These are phyloP conservation scores for Sebastes variabilis DNA, from an alignment of 2,797 vertebrate species.

Conservation along the genomic window DNA sequence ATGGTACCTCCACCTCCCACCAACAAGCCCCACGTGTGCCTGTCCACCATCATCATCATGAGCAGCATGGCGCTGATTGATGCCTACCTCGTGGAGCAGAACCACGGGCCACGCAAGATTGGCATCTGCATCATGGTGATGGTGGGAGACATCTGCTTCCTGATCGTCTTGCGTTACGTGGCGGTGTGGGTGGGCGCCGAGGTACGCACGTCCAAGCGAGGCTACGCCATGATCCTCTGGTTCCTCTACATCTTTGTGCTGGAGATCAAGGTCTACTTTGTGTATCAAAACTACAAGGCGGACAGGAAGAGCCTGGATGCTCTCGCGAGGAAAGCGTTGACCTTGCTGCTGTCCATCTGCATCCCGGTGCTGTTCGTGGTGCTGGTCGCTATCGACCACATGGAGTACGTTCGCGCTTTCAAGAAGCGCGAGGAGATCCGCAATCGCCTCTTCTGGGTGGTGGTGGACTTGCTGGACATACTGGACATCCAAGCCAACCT, in stretches of 20 bases:
- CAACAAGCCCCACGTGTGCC: constrained; percentile 90
- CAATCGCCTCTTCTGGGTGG: constrained; percentile 90
- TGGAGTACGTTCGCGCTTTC: constrained; percentile 90
- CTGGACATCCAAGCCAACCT: constrained; percentile 91
- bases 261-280: constrained; percentile 90
- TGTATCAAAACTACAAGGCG: constrained; percentile 92
- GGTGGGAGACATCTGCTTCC: constrained; percentile 89
- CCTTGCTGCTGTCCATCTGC: constrained; percentile 82
- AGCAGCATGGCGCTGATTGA: constrained; percentile 87
- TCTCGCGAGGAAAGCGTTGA: constrained; percentile 84
- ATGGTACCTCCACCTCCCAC: constrained; percentile 85
- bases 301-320: constrained; percentile 86
- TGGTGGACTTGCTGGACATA: constrained; percentile 90
- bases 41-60: constrained; percentile 87
- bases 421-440: constrained; percentile 90
- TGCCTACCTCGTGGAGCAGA: constrained; percentile 88
- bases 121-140: constrained; percentile 88
- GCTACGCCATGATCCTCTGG: constrained; percentile 90
- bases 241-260: constrained; percentile 89
- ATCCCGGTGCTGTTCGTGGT: constrained; percentile 85
- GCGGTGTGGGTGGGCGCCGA: constrained; percentile 91
- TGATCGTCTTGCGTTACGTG: constrained; percentile 88
- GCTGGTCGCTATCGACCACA: constrained; percentile 85
- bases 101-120: constrained; percentile 85
- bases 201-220: constrained; percentile 88